Base-by-base conservation (phyloP, 2,113 vertebrate species). In the Rallus limicola region DNA sequence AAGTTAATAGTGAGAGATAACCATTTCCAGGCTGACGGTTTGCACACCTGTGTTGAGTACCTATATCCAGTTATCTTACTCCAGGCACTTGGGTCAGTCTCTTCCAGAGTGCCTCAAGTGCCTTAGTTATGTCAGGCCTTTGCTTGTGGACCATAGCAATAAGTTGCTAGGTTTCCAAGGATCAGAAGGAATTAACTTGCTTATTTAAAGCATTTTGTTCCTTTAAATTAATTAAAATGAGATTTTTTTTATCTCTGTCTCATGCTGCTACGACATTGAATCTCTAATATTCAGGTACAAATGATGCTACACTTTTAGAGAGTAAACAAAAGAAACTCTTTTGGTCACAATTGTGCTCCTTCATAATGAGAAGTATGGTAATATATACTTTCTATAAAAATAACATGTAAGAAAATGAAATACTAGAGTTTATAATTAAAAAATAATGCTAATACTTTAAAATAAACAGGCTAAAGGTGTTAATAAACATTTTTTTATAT, bases 121-220 rank as follows among this genome's bases (percentile, higher is more conserved):
- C 60, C 69, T 95, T 91, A 96, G 93, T 92, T 85, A 82, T 19
- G 70, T 58, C 88, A 90, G 56, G 20, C 25, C 4, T 88, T 91
- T 95, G 89, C 71, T 50, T 52, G 28, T 33, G 68, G 78, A 92
- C 48, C 86, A 55, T 58, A 68, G 15, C 10, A 81, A 94, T 87
- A 67, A 34, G 2, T 70, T 91, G 69, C 77, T 75, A 85, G 42
- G 24, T 79, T 92, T 96, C 82, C 33, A 60, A 29, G 53, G 90
- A 79, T 91, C 65, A 68, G 72, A 56, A 93, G 28, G 89, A 97
- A 89, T 53, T 90, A 95, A 96, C 33, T 96, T 96, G 69, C 50
- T 91, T 92, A 80, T 74, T 95, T 52, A 93, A 69, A 74, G 4
- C 18, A 59, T 93, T 81, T 86, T 82, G 16, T 69, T 81, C 42